These are phyloP conservation scores for Hyposoter dolosus DNA, from an alignment of 2,888 invertebrate species.

Conservation along the genomic window DNA sequence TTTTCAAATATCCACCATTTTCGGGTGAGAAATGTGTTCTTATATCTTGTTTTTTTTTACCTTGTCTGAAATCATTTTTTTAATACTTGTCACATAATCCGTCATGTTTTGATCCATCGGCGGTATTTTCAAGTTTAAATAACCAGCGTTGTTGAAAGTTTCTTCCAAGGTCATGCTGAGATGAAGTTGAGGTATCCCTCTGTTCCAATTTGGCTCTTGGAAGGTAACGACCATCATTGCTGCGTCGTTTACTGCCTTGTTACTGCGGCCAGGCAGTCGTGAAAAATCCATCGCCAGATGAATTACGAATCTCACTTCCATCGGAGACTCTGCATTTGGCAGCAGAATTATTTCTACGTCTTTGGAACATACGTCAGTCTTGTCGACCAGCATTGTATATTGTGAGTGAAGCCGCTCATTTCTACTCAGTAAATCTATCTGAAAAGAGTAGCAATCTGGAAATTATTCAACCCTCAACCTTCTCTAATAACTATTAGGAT, in stretches of 20 bases:
- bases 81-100: constrained; percentile 87
- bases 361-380: constrained; percentile 86
- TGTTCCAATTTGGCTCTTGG: constrained; percentile 85
- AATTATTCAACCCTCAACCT: background rate
- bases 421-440: constrained; percentile 40
- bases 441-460: background rate
- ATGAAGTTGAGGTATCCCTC: constrained; percentile 84
- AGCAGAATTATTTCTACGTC: constrained; percentile 89
- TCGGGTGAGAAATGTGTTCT: too few species aligned
- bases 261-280: constrained; percentile 87
- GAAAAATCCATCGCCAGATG: constrained; percentile 88
- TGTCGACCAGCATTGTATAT: constrained; percentile 87
- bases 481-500: too few species aligned
- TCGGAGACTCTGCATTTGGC: constrained; percentile 84
- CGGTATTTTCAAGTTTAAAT: constrained; percentile 84
- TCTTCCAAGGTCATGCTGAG: constrained; percentile 86
- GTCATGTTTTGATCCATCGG: constrained; percentile 84
- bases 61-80: constrained; percentile 86
- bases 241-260: constrained; percentile 85
- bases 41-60: constrained; percentile 81
- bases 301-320: constrained; percentile 88
- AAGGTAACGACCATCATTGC: constrained; percentile 87
- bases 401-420: constrained; percentile 87
- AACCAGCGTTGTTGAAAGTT: constrained; percentile 83
- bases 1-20: background rate